Evolutionary conservation across 2,113 vertebrate species (phyloP).

Genomic region (Chrysemys picta): DNA sequence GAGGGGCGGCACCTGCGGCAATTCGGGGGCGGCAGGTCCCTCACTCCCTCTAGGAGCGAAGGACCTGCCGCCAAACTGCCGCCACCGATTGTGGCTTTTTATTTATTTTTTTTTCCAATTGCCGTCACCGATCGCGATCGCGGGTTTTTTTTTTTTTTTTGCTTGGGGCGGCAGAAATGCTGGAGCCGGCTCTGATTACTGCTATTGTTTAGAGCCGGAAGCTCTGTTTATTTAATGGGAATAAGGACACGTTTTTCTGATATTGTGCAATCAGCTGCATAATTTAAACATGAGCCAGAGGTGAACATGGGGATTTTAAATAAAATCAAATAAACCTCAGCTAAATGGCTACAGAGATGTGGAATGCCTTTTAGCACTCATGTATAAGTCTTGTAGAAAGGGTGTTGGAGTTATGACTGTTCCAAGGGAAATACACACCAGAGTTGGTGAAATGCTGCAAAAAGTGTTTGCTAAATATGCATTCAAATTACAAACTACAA

Average conservation of each 20-base stretch:
- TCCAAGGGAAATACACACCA: not conserved
- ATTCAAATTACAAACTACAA: not conserved
- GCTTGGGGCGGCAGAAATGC: too few relatives aligned
- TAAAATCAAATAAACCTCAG: not conserved
- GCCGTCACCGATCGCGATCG: too few relatives aligned
- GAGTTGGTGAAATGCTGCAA: not conserved
- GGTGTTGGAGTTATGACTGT: not conserved
- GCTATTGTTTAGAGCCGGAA: not conserved
- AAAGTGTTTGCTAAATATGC: not conserved
- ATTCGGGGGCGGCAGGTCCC: too few relatives aligned
- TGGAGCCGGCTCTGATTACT: not conserved
- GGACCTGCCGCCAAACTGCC: too few relatives aligned
- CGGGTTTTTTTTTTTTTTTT: too few relatives aligned
- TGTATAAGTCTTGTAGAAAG: not conserved
- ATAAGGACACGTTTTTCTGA: accelerated
- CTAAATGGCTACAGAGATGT: not conserved
- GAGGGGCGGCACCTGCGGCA: too few relatives aligned
- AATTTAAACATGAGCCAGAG: not conserved
- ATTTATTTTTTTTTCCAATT: too few relatives aligned
- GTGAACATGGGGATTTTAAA: not conserved
- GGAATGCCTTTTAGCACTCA: not conserved
- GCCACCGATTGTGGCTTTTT: too few relatives aligned
- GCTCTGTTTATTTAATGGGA: not conserved
- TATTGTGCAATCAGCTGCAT: not conserved
- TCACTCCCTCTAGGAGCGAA: too few relatives aligned